A percentile compares a stretch with the other conserved stretches of the same genome.
Conservation (phyloP, 2,888 invertebrate genomes). For the Epirrita christyi region DNA sequence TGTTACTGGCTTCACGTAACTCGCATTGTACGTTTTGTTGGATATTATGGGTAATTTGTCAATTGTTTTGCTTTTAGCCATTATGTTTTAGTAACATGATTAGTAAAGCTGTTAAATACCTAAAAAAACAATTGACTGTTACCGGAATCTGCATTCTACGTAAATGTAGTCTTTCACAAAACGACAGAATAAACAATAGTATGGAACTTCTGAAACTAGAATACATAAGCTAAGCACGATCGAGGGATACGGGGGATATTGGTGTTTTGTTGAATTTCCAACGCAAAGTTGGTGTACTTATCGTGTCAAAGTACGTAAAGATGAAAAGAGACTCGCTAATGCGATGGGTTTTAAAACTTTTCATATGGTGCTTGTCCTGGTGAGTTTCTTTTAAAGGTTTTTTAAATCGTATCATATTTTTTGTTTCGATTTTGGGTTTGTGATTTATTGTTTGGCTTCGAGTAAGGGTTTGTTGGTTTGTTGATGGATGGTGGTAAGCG, state of each 20-base stretch:
- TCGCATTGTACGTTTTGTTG: no score
- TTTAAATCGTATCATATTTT: background rate
- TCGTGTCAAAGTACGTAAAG: constrained; percentile 13
- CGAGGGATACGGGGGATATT: constrained; percentile 32
- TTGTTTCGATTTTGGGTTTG: background rate
- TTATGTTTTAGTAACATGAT: no score
- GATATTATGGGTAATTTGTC: no score
- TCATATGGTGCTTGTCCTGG: background rate
- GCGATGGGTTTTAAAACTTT: no score
- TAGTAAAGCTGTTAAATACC: no score
- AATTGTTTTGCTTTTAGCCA: no score
- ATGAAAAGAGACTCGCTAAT: constrained; percentile 28
- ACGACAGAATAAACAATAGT: constrained; percentile 13
- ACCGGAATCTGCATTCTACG: background rate
- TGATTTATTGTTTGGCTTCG: background rate
- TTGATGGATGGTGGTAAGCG: constrained; percentile 8
- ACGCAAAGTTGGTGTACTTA: constrained; percentile 17
- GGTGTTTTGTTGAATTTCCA: constrained; percentile 27
- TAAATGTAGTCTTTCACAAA: background rate
- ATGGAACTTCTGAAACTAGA: constrained; percentile 30
- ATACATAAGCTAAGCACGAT: constrained; percentile 39
- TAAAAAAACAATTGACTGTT: background rate
- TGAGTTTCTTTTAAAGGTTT: background rate
- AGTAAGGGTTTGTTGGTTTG: background rate
- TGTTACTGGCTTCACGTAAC: no score